Base-by-base conservation (phyloP, 2,888 invertebrate genomes). In the Scaptodrosophila latifasciaeformis region DNA sequence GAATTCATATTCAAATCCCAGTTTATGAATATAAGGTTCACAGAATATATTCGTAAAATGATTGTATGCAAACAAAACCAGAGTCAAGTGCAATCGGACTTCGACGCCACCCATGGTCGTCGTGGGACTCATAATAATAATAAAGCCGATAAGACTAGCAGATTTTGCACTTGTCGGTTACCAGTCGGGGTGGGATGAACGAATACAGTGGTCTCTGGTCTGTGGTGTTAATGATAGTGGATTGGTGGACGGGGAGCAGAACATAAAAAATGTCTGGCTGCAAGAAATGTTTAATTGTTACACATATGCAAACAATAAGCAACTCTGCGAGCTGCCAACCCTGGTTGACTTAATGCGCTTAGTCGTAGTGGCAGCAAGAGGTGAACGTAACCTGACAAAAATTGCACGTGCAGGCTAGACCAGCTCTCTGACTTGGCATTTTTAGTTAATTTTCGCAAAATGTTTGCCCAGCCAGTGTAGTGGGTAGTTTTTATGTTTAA, bases 121-220 rank as follows among this genome's bases (percentile, higher is more conserved):
- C 27, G 12, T 55, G 80, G 81, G 74, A 80, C 75, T 67, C 71
- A 59, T 78, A 78, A 81, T 75, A 71, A 81, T 76, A 76, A 76
- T 76, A 81, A 76, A 76, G 81, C 79, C 79, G 81, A 76, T 76
- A 81, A 81, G 76, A 80, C 63, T 71, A 59, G 69, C 77, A 72
- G 75, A 76, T 76, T 76, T 76, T 81, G 75, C 75, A 76, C 75
- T 81, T 78, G 81, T 35, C 27, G 31, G 7, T 34, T 34, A 15
- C 2, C 10, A 0, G n/a, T 17, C 15, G 2, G 18, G 34, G 15
- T 27, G 2, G 30, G n/a, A n/a, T n/a, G n/a, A n/a, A n/a, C n/a
- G n/a, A n/a, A n/a, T n/a, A n/a, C n/a, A n/a, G n/a, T n/a, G 4
- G 35, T 9, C 27, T 21, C 29, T 31, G 59, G 37, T 46, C 31